Evolutionary conservation across 2,888 invertebrate species (phyloP).

Genomic region (Phorcus lineatus): DNA sequence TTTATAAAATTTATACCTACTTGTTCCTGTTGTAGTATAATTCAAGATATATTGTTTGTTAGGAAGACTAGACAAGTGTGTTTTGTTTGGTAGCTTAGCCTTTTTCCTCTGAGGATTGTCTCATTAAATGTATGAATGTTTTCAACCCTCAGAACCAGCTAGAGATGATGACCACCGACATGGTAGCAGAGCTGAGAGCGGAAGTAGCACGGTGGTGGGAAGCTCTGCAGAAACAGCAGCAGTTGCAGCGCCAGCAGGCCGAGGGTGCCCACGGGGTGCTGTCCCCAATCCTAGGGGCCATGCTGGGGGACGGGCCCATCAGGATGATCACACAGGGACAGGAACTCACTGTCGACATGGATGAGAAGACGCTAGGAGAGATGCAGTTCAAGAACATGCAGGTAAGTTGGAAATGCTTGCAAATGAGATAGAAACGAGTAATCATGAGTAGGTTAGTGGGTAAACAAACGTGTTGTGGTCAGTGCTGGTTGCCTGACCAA

Average conservation of each 20-base stretch:
- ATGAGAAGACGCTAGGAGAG: conserved; percentile 91
- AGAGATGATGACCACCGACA: conserved; percentile 88
- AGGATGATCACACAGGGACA: conserved; percentile 93
- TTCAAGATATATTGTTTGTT: too few species aligned
- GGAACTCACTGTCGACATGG: conserved; percentile 92
- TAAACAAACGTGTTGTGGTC: too few species aligned
- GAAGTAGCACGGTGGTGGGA: conserved; percentile 98
- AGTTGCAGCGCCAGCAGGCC: conserved; percentile 60
- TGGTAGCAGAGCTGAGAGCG: conserved; percentile 92
- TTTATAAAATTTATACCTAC: too few species aligned
- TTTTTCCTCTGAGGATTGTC: too few species aligned
- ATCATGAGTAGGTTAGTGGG: too few species aligned
- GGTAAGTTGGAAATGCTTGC: conserved; percentile 75
- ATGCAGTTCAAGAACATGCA: conserved; percentile 96
- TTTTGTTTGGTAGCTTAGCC: not conserved
- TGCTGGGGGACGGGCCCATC: conserved; percentile 88
- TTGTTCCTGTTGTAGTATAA: too few species aligned
- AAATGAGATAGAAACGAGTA: too few species aligned
- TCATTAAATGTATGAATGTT: too few species aligned
- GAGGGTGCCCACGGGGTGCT: conserved; percentile 59
- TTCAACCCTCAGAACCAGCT: conserved; percentile 80
- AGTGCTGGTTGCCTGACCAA: too few species aligned
- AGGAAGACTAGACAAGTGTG: not conserved
- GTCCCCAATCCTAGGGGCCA: conserved; percentile 81
- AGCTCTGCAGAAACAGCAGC: conserved; percentile 69